Evolutionary conservation across 2,888 invertebrate species (phyloP).

Genomic region (Eurytoma adleriae): DNA sequence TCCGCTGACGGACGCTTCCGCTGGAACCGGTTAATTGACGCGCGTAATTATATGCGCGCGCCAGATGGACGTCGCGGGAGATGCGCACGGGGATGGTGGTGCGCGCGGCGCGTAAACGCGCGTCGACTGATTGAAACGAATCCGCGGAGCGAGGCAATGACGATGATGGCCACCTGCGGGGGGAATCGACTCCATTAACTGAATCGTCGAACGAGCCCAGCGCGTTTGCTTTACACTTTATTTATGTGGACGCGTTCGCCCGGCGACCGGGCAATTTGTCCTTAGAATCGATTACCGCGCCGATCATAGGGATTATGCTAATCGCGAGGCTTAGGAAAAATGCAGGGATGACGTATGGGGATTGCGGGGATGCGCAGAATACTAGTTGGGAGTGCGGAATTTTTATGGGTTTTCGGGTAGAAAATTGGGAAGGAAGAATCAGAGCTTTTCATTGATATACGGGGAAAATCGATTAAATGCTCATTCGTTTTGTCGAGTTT

Average conservation of each 20-base stretch:
- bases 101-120: constrained; percentile 6
- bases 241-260: background rate
- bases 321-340: constrained; percentile 6
- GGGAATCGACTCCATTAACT: constrained; percentile 33
- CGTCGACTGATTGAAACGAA: constrained; percentile 43
- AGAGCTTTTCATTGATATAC: too few relatives aligned
- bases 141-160: constrained; percentile 17
- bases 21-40: constrained; percentile 61
- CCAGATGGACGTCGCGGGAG: background rate
- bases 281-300: constrained; percentile 28
- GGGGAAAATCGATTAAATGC: too few relatives aligned
- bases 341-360: too few relatives aligned
- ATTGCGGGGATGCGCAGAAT: too few relatives aligned
- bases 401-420: too few relatives aligned
- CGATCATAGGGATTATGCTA: constrained; percentile 20
- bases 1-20: constrained; percentile 59
- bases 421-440: too few relatives aligned
- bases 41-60: constrained; percentile 54
- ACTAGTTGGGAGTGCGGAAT: too few relatives aligned
- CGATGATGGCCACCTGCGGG: constrained; percentile 21
- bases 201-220: constrained; percentile 7
- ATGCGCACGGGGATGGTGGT: background rate
- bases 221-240: constrained; percentile 35
- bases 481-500: too few relatives aligned
- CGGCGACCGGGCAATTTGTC: constrained; percentile 16